phyloP scores from a whole-genome alignment of 2,113 vertebrate genomes.

The Emydura subglobosa region DNA sequence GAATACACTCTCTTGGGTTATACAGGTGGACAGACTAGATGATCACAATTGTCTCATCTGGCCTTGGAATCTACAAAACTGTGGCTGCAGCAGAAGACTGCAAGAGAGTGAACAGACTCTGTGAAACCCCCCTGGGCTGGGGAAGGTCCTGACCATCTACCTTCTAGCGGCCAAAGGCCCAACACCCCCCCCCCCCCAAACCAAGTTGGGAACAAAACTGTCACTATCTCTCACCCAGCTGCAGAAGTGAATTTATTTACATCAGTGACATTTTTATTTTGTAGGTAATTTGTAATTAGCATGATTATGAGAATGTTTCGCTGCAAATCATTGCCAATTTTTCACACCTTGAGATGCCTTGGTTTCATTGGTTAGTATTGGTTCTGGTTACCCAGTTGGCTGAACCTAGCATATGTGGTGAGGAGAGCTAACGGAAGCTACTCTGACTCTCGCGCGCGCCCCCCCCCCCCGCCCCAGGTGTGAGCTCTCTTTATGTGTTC shows the following conservation, averaged over 20 bases:
- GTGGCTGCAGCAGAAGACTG: neutral
- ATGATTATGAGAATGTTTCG: neutral
- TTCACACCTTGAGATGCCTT: slow-evolving; percentile 6
- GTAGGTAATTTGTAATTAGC: neutral
- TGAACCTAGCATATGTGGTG: neutral
- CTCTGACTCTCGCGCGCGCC: too few relatives aligned
- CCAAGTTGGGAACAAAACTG: neutral
- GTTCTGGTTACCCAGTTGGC: neutral
- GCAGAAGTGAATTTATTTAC: too few relatives aligned
- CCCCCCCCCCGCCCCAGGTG: neutral
- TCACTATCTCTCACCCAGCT: neutral
- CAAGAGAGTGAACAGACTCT: neutral
- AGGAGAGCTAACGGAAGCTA: neutral
- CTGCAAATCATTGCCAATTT: neutral
- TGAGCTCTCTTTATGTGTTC: neutral
- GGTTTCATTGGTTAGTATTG: neutral
- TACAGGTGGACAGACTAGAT: neutral
- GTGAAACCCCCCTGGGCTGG: accelerated
- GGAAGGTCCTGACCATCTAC: neutral
- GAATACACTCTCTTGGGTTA: neutral
- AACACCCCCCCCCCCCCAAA: too few relatives aligned
- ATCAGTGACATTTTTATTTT: neutral
- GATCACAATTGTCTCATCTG: neutral
- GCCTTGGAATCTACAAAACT: neutral
- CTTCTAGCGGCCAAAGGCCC: too few relatives aligned